phyloP scores from a whole-genome alignment of 1,140 invertebrate species.

The Drosophila pseudoananassae region DNA sequence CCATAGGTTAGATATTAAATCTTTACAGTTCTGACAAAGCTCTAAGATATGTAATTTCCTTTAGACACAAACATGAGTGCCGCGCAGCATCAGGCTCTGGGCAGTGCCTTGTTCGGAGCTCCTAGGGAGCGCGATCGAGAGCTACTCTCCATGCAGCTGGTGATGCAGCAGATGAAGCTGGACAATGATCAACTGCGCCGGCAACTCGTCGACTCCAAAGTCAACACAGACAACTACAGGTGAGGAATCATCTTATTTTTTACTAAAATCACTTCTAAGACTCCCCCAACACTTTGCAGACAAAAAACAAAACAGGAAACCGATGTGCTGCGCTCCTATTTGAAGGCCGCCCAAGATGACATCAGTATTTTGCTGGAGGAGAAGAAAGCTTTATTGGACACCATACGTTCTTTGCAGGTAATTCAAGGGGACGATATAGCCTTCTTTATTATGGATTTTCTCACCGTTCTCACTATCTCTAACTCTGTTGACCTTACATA shows the following conservation, averaged over 20 bases:
- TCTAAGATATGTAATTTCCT: not conserved
- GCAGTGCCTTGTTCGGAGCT: conserved; percentile 55
- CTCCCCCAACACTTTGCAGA: conserved; percentile 21
- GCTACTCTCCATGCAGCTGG: conserved; percentile 85
- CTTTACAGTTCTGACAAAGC: not conserved
- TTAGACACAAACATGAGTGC: conserved; percentile 63
- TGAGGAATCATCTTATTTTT: conserved; percentile 28
- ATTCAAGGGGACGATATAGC: not conserved
- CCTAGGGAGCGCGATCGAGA: conserved; percentile 84
- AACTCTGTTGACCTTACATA: conserved; percentile 55
- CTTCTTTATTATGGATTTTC: conserved; percentile 1
- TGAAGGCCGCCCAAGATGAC: conserved; percentile 89
- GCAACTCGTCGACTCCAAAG: conserved; percentile 86
- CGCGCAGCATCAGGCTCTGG: conserved; percentile 46
- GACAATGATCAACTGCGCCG: conserved; percentile 88
- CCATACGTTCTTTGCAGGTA: conserved; percentile 87
- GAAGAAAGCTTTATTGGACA: conserved; percentile 89
- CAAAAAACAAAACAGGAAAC: conserved; percentile 87
- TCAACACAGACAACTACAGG: conserved; percentile 87
- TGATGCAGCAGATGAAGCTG: conserved; percentile 85
- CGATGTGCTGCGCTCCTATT: conserved; percentile 86
- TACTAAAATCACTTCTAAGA: not conserved
- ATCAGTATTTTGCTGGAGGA: conserved; percentile 89
- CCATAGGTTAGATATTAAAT: conserved; percentile 68
- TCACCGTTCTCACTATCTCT: conserved; percentile 33